phyloP scores from a whole-genome alignment of 1,140 invertebrate genomes.

The Leguminivora glycinivorella region DNA sequence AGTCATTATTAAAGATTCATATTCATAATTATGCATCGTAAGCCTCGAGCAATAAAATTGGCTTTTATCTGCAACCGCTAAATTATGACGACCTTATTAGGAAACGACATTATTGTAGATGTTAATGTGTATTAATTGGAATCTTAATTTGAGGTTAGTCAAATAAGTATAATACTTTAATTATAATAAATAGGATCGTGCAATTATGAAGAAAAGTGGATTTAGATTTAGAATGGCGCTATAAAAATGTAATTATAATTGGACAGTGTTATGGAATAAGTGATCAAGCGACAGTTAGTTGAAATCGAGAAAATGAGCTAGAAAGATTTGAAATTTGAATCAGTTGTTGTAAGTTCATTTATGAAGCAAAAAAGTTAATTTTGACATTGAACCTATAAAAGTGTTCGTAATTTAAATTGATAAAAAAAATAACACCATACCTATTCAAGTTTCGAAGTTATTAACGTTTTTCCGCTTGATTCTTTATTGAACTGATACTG shows the following conservation, averaged over 20 bases:
- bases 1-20: conserved; percentile 10
- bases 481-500: too few species aligned
- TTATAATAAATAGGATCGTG: neutral
- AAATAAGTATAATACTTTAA: neutral
- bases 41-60: conserved; percentile 7
- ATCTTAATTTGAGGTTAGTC: neutral
- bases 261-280: too few species aligned
- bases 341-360: too few species aligned
- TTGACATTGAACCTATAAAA: too few species aligned
- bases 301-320: too few species aligned
- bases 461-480: too few species aligned
- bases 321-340: too few species aligned
- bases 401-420: too few species aligned
- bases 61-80: conserved; percentile 18
- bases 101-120: neutral
- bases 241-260: conserved; percentile 1
- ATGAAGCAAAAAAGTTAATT: too few species aligned
- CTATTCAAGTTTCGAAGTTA: too few species aligned
- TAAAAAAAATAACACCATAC: too few species aligned
- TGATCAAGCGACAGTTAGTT: too few species aligned
- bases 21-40: conserved; percentile 21
- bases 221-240: neutral
- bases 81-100: conserved; percentile 5
- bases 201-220: neutral
- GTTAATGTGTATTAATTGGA: neutral